Conservation (phyloP, 2,797 vertebrate species). For the Acipenser ruthenus region DNA sequence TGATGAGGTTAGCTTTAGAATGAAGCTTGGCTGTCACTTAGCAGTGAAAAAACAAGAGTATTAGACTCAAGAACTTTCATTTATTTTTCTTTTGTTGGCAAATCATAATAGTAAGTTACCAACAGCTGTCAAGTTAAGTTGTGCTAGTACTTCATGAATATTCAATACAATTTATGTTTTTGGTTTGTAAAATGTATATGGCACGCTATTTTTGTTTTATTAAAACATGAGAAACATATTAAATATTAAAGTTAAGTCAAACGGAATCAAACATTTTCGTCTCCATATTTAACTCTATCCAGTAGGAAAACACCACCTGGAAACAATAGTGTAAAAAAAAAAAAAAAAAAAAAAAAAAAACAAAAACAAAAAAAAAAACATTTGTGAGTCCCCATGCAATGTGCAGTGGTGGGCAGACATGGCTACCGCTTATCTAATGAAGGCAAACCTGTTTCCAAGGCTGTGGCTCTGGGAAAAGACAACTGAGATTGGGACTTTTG, state of each 20-base stretch:
- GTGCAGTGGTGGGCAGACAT: conserved; percentile 10
- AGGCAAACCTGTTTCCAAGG: conserved; percentile 7
- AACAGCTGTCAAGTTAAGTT: too few relatives aligned
- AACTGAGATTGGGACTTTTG: conserved; percentile 8
- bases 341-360: neutral
- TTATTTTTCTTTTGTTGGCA: too few relatives aligned
- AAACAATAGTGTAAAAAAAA: conserved; percentile 20
- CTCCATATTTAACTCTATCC: conserved; percentile 14
- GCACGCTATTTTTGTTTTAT: neutral
- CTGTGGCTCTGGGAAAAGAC: neutral
- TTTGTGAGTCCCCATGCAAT: conserved; percentile 15
- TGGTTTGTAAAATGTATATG: neutral
- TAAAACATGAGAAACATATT: neutral
- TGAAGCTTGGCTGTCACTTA: too few relatives aligned
- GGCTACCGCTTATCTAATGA: neutral
- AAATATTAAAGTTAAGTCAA: conserved; percentile 11
- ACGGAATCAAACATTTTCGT: conserved; percentile 18
- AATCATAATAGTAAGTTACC: too few relatives aligned
- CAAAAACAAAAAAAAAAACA: conserved; percentile 8
- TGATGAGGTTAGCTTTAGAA: too few relatives aligned
- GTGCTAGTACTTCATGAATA: too few relatives aligned
- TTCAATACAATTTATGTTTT: too few relatives aligned
- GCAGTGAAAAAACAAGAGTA: too few relatives aligned
- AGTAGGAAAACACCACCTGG: conserved; percentile 24
- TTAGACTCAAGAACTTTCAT: too few relatives aligned